These are phyloP conservation scores for Otocyon megalotis DNA, from an alignment of 2,113 vertebrate species.

Conservation along the genomic window DNA sequence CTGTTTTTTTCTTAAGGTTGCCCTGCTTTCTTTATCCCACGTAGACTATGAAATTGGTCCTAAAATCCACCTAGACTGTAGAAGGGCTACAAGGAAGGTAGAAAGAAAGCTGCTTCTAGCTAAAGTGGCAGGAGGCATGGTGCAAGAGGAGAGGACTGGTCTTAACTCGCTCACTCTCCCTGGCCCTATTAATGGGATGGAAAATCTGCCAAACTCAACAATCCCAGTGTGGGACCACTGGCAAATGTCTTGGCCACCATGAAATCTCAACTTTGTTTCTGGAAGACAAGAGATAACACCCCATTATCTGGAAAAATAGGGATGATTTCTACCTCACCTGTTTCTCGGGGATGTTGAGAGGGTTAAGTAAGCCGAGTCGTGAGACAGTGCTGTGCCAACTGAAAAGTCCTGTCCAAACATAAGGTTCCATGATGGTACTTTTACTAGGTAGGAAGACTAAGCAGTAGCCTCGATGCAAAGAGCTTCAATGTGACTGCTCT, in stretches of 20 bases:
- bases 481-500: neutral
- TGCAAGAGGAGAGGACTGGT: neutral
- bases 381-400: neutral
- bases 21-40: neutral
- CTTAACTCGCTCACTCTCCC: neutral
- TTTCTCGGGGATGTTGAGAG: constrained; percentile 10
- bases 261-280: neutral
- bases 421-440: neutral
- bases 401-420: neutral
- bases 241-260: neutral
- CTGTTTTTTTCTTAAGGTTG: neutral
- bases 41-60: neutral
- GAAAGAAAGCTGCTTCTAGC: neutral
- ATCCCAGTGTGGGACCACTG: neutral
- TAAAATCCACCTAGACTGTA: neutral
- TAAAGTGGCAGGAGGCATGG: neutral
- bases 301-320: neutral
- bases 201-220: neutral
- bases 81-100: neutral
- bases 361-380: neutral
- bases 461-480: neutral
- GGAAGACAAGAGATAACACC: neutral
- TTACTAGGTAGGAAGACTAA: neutral
- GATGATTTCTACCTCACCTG: neutral
- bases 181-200: neutral